Percentiles rank a stretch among this genome's conserved stretches.
These are phyloP conservation scores for Onychorhynchus coronatus DNA, from an alignment of 2,113 vertebrate genomes.

Conservation along the genomic window DNA sequence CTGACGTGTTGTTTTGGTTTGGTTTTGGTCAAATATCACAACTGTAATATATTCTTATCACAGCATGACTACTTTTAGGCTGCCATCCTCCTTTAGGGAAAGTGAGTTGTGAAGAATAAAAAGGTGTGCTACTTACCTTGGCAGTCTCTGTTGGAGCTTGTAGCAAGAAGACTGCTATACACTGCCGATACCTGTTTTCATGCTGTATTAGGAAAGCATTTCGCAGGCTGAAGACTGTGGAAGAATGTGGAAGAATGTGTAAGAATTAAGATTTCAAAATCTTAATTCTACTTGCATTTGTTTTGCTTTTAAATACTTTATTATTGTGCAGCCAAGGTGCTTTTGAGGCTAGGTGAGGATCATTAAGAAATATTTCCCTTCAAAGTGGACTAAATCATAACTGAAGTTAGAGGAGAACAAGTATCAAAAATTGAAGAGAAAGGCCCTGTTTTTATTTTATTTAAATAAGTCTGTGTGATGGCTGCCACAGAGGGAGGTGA, in stretches of 20 bases:
- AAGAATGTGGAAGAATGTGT: conserved; percentile 75
- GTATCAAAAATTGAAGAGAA: background rate
- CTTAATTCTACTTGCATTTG: background rate
- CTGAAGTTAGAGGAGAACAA: background rate
- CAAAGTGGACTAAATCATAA: background rate
- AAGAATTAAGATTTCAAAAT: background rate
- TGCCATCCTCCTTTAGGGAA: background rate
- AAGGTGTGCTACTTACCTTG: conserved; percentile 72
- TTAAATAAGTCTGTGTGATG: accelerated
- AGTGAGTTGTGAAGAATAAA: background rate
- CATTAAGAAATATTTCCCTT: background rate
- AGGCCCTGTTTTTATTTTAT: background rate
- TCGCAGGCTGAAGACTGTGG: conserved; percentile 80
- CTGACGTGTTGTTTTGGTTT: background rate
- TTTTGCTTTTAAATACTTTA: background rate
- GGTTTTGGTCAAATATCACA: background rate
- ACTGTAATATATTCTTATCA: background rate
- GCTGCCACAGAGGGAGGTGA: background rate
- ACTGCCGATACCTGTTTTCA: conserved; percentile 87
- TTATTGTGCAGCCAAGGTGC: background rate
- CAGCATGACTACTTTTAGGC: background rate
- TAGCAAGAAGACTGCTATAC: conserved; percentile 84
- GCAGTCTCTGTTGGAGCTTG: conserved; percentile 82
- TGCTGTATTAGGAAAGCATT: conserved; percentile 89
- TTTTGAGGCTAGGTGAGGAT: background rate